Evolutionary conservation across 1,140 invertebrate genomes (phyloP).

Genomic region (Agrypnia vestita): DNA sequence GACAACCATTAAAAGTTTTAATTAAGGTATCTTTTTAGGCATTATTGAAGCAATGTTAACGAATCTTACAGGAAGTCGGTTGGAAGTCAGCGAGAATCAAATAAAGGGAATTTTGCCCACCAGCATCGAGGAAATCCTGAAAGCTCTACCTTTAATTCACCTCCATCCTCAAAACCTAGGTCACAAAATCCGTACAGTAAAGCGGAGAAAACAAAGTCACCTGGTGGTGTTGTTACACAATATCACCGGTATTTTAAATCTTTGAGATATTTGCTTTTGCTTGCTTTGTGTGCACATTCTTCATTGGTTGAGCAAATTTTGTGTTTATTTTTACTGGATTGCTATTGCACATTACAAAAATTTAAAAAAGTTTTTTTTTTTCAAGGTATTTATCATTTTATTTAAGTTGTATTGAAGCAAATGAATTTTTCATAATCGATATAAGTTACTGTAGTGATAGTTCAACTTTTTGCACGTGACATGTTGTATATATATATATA

Average conservation of each 20-base stretch:
- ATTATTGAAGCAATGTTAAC: slow-evolving; percentile 9
- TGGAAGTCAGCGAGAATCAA: slow-evolving; percentile 1
- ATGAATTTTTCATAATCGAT: too few species aligned
- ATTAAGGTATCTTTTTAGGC: slow-evolving; percentile 1
- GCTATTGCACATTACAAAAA: background rate
- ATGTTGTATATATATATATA: too few species aligned
- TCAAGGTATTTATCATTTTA: background rate
- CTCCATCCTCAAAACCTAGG: slow-evolving; percentile 26
- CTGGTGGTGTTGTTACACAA: slow-evolving; percentile 36
- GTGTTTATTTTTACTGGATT: too few species aligned
- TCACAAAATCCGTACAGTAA: slow-evolving; percentile 4
- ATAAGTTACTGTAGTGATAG: too few species aligned
- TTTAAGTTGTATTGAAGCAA: too few species aligned
- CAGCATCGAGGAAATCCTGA: slow-evolving; percentile 18
- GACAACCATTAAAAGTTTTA: background rate
- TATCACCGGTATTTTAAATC: slow-evolving; percentile 37
- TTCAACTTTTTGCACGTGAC: too few species aligned
- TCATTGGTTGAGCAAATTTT: slow-evolving; percentile 4
- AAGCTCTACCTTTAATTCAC: background rate
- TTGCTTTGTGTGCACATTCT: slow-evolving; percentile 10
- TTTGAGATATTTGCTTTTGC: slow-evolving; percentile 32
- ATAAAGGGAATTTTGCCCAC: background rate
- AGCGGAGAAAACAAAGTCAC: slow-evolving; percentile 8
- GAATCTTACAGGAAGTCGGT: slow-evolving; percentile 23
- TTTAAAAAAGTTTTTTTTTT: background rate